These are phyloP conservation scores for Unio pictorum DNA, from an alignment of 2,888 invertebrate species.

Conservation along the genomic window DNA sequence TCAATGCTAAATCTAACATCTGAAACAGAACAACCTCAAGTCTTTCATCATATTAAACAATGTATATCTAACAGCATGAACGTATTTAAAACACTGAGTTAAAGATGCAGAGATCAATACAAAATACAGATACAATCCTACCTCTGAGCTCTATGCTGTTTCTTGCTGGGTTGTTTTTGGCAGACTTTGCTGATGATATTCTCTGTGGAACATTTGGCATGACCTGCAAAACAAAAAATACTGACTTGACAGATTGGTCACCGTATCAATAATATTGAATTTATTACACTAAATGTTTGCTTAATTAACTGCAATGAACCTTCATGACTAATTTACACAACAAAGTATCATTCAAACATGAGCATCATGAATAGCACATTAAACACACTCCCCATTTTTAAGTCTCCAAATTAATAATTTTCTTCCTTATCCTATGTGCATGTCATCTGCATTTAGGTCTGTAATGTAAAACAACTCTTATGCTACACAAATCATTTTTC, in stretches of 20 bases:
- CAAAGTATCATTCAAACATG: too few relatives aligned
- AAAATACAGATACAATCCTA: slow-evolving; percentile 11
- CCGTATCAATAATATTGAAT: too few relatives aligned
- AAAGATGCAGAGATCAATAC: background rate
- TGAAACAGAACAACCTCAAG: background rate
- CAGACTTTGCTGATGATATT: slow-evolving; percentile 84
- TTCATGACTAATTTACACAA: too few relatives aligned
- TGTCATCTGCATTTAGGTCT: too few relatives aligned
- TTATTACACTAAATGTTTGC: background rate
- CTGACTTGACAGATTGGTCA: too few relatives aligned
- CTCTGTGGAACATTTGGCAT: slow-evolving; percentile 92
- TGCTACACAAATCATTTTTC: too few relatives aligned
- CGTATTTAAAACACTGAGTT: background rate
- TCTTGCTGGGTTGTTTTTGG: slow-evolving; percentile 68
- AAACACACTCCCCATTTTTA: too few relatives aligned
- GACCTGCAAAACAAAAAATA: slow-evolving; percentile 25
- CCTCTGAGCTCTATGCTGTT: slow-evolving; percentile 63
- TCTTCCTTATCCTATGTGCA: too few relatives aligned
- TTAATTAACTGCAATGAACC: background rate
- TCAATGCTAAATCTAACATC: too few relatives aligned
- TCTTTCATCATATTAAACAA: background rate
- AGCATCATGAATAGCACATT: too few relatives aligned
- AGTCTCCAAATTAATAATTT: too few relatives aligned
- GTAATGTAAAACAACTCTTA: too few relatives aligned
- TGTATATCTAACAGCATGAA: background rate